Conservation (phyloP, 2,797 vertebrate genomes). For the Coranthus polyacanthus region DNA sequence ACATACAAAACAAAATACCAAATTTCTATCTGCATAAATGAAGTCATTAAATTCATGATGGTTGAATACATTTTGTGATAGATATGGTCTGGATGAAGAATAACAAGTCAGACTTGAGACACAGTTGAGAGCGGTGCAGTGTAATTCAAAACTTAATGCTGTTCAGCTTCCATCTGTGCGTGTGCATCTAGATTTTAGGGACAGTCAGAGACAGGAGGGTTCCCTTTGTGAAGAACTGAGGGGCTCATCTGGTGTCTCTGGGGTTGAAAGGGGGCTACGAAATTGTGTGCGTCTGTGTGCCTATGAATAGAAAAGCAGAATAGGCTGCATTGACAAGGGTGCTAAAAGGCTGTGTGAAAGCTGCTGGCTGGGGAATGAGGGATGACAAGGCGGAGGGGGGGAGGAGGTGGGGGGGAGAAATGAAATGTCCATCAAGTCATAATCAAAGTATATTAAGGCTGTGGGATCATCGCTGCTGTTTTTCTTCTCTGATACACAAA, state of each 20-base stretch:
- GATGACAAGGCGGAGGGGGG: conserved; percentile 36
- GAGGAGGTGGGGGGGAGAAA: conserved; percentile 40
- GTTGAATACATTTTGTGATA: not conserved
- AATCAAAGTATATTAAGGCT: conserved; percentile 61
- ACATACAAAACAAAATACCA: no score
- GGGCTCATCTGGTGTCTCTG: conserved; percentile 90
- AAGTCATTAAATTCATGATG: no score
- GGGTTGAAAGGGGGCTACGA: conserved; percentile 80
- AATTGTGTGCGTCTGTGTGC: conserved; percentile 52
- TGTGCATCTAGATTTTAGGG: conserved; percentile 86
- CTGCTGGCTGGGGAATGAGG: conserved; percentile 82
- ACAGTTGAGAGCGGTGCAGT: not conserved
- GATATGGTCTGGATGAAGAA: not conserved
- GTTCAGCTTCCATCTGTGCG: conserved; percentile 38
- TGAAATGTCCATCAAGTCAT: conserved; percentile 79
- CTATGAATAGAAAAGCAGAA: conserved; percentile 81
- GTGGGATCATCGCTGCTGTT: conserved; percentile 11
- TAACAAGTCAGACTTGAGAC: not conserved
- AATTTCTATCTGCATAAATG: no score
- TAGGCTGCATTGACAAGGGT: conserved; percentile 87
- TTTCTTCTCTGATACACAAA: conserved; percentile 2
- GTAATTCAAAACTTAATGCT: conserved; percentile 22
- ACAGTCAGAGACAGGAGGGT: conserved; percentile 62
- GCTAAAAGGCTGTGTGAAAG: conserved; percentile 94
- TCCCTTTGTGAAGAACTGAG: conserved; percentile 87